These are phyloP conservation scores for Hydrochoerus hydrochaeris DNA, from an alignment of 2,113 vertebrate genomes.

Conservation along the genomic window DNA sequence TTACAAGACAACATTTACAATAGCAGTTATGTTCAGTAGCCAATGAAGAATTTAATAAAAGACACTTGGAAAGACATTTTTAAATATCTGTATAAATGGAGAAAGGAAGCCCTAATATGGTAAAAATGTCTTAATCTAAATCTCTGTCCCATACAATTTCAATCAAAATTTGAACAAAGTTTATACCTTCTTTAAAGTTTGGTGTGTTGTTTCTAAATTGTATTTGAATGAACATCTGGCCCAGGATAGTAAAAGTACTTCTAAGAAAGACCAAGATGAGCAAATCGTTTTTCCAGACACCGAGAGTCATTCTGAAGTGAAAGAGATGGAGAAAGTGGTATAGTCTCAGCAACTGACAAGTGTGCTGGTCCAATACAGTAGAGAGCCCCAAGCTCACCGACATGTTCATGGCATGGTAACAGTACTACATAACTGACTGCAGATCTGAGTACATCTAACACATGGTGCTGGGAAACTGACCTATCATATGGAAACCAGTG, in stretches of 20 bases:
- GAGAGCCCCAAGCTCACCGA: not conserved
- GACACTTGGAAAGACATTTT: conserved; percentile 9
- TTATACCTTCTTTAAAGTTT: not conserved
- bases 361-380: not conserved
- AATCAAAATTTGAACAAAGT: not conserved
- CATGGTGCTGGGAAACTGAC: not conserved
- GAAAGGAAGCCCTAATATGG: not conserved
- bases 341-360: not conserved
- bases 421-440: not conserved
- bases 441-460: not conserved
- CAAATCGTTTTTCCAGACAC: not conserved
- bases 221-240: not conserved
- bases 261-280: not conserved
- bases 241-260: not conserved
- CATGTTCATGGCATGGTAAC: not conserved
- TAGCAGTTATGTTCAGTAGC: not conserved
- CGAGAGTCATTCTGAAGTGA: not conserved
- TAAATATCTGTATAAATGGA: not conserved
- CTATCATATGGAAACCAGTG: not conserved
- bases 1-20: not conserved
- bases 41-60: conserved; percentile 5
- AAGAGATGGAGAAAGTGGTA: not conserved
- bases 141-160: not conserved
- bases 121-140: not conserved
- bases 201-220: not conserved